phyloP scores from a whole-genome alignment of 37 sponge, comb jelly and placozoan species.

The Hexactinellida sp. region DNA sequence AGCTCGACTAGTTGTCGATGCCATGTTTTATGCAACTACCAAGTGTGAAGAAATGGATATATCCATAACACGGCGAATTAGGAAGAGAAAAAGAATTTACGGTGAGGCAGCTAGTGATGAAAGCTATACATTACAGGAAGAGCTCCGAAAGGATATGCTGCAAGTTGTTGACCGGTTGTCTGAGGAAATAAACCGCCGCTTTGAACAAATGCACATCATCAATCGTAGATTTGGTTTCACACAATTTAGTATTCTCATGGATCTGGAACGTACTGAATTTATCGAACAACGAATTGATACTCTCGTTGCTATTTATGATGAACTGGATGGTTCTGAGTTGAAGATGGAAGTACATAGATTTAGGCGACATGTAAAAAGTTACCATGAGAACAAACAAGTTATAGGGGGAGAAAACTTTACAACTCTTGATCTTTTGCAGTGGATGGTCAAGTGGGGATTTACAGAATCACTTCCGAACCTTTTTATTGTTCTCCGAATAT shows the following conservation, averaged over 20 bases:
- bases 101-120: neutral
- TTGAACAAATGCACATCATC: neutral
- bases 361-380: neutral
- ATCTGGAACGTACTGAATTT: neutral
- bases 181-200: neutral
- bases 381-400: neutral
- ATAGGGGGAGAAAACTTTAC: neutral
- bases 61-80: neutral
- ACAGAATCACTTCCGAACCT: neutral
- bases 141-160: neutral
- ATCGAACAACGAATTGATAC: neutral
- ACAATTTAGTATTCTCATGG: neutral
- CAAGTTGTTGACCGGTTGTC: neutral
- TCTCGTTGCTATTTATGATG: neutral
- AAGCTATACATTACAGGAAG: neutral
- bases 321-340: neutral
- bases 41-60: neutral
- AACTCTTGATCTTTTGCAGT: neutral
- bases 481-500: neutral
- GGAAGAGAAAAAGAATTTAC: neutral
- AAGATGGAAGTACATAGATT: neutral
- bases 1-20: neutral
- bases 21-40: neutral
- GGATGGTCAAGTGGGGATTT: neutral
- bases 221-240: neutral